Evolutionary conservation across 2,113 vertebrate species (phyloP), one percentile per base, ranked within the genome.

Genomic region (Monarcha castaneiventris): DNA sequence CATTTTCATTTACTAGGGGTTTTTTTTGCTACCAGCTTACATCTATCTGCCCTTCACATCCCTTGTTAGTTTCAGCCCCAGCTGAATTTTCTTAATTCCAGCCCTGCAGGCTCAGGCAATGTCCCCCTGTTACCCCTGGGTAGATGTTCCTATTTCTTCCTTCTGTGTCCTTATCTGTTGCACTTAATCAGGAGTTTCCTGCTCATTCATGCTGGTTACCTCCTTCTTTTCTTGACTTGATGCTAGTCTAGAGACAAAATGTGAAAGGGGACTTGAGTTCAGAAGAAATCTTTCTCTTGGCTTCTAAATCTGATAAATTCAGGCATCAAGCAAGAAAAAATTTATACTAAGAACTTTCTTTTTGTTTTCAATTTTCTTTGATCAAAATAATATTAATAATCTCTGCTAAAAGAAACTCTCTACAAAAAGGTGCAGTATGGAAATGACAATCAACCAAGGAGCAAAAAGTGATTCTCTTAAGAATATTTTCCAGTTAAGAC

Each of bases 1-100:
- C 0, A 0, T 52, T 79, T 91, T 43, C 27, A 30, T 67, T 75
- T 30, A 7, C 4, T 22, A 44, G 16, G 43, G 12, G 4, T 0
- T 25, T 76, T 75, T 73, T 58, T 72, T 74, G 6, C 46, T 25
- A n/a, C 30, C 33, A 48, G 2, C 7, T 37, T 51, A 51, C 1
- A 1, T 52, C 35, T 51, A 69, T 9, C 35, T 71, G 15, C 23
- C 32, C 37, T 76, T 87, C 56, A 72, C 11, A 54, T 26, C 9
- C 16, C 32, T 64, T 56, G 3, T 13, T 83, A 48, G 12, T 84
- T 83, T 80, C 52, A 52, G 29, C 17, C 43, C 6, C 43, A 58
- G 9, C 3, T 62, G 19, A 67, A 84, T 29, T 26, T 43, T 37
- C 25, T 58, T 67, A 76, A 56, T 25, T 52, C 43, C 30, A 35